Evolutionary conservation across 2,888 invertebrate genomes (phyloP).

Genomic region (Empis livida): DNA sequence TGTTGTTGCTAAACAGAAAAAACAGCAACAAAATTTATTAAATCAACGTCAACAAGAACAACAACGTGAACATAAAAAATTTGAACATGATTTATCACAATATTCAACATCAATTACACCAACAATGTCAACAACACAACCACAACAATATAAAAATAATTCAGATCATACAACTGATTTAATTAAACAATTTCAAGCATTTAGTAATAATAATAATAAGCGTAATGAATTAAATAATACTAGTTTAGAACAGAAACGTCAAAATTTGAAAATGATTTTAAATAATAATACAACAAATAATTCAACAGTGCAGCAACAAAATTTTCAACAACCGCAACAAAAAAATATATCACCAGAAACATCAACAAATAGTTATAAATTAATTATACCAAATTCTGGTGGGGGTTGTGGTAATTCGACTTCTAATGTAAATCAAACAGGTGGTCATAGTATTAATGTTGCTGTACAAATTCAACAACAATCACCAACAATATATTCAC

Average conservation of each 20-base stretch:
- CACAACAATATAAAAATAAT: background rate
- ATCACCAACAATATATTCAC: too few species aligned
- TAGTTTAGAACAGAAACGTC: conserved; percentile 21
- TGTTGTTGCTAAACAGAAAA: conserved; percentile 14
- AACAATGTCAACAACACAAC: conserved; percentile 8
- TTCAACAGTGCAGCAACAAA: background rate
- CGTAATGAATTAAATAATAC: background rate
- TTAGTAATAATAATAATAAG: too few species aligned
- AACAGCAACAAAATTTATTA: conserved; percentile 17
- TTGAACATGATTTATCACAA: conserved; percentile 19
- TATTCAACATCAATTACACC: conserved; percentile 15
- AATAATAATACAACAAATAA: conserved; percentile 16
- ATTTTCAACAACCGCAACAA: background rate
- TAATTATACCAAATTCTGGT: background rate
- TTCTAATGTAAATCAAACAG: background rate
- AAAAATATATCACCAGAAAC: conserved; percentile 7
- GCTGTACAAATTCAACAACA: background rate
- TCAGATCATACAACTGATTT: conserved; percentile 14
- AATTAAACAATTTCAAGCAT: background rate
- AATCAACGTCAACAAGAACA: conserved; percentile 7
- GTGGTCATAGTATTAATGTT: background rate
- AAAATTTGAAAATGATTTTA: conserved; percentile 25
- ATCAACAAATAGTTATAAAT: conserved; percentile 1
- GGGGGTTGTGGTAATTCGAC: background rate
- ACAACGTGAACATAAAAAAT: conserved; percentile 14